Base-by-base conservation (phyloP, 2,888 invertebrate species). In the Thumatha senex region DNA sequence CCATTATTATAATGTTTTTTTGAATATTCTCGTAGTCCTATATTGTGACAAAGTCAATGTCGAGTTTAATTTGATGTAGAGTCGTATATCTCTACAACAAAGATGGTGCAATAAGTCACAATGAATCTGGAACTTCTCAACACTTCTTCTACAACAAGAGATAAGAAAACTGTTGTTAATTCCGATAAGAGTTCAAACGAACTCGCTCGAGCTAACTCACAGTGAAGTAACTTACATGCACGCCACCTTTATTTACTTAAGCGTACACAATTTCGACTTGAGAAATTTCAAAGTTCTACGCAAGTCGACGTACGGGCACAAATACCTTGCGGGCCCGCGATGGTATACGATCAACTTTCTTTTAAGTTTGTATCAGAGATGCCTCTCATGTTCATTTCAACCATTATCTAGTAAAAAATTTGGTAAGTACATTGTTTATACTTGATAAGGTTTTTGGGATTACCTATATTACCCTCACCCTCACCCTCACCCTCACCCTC, bases 241-340 rank as follows among this genome's bases (percentile, higher is more conserved):
- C 30, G 31, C 46, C 46, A 57, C 57, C 58, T 68, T 68, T 74
- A 70, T 75, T 69, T 69, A 70, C 64, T 63, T 63, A 49, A 60
- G 54, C 59, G 58, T 60, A 61, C 53, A 54, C 46, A 60, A 70
- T 58, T 66, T 67, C 40, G 67, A 72, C 60, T 70, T 72, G 44
- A 15, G 34, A 61, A 63, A 63, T 62, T 62, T 58, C 44, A 56
- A 63, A 64, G 63, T 70, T 72, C 10, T 36, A 48, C 49, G 41
- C 56, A 56, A 56, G 56, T 34, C 50, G 46, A 31, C 40, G 61
- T 56, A 65, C 30, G 53, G 45, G 30, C 0, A 0, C 0, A 0
- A 0, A 57, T 12, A 45, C 9, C 34, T 14, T 1, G 33, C 50
- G 35, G 31, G 35, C 15, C 38, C 46, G 46, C 46, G 14, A 40